These are phyloP conservation scores for Poeciliopsis paucimaculata DNA, from an alignment of 2,797 vertebrate genomes.

Conservation along the genomic window DNA sequence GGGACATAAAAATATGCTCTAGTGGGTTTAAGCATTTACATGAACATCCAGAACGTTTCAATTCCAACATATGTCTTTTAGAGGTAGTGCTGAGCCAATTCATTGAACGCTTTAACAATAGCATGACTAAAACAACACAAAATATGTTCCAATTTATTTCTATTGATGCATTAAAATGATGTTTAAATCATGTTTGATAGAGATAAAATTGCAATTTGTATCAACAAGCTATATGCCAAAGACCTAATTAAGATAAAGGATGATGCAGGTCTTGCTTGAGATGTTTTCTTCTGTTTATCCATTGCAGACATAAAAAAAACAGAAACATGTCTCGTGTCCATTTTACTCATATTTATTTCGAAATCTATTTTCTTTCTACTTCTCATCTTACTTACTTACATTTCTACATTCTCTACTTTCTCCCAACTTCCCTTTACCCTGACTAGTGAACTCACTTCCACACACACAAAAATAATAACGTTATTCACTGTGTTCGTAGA, in stretches of 20 bases:
- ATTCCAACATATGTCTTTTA: not conserved
- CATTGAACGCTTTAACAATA: not conserved
- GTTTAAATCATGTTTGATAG: not conserved
- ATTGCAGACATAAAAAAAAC: not conserved
- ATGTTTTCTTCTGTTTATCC: not conserved
- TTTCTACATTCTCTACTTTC: not conserved
- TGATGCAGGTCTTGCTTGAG: not conserved
- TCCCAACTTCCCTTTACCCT: not conserved
- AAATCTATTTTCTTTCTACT: not conserved
- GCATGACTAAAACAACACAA: not conserved
- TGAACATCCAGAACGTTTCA: not conserved
- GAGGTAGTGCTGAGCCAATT: not conserved
- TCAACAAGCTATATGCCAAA: not conserved
- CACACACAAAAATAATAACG: not conserved
- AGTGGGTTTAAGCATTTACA: not conserved
- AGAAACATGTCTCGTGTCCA: not conserved
- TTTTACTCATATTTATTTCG: not conserved
- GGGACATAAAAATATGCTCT: not conserved
- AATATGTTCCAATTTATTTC: not conserved
- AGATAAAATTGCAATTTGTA: not conserved
- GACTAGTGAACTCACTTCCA: not conserved
- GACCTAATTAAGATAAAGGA: not conserved
- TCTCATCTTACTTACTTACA: not conserved
- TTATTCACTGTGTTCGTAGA: not conserved
- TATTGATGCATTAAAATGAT: not conserved